Conservation (phyloP, 35 echinoderm and acorn worm species). For the Acanthaster planci region DNA sequence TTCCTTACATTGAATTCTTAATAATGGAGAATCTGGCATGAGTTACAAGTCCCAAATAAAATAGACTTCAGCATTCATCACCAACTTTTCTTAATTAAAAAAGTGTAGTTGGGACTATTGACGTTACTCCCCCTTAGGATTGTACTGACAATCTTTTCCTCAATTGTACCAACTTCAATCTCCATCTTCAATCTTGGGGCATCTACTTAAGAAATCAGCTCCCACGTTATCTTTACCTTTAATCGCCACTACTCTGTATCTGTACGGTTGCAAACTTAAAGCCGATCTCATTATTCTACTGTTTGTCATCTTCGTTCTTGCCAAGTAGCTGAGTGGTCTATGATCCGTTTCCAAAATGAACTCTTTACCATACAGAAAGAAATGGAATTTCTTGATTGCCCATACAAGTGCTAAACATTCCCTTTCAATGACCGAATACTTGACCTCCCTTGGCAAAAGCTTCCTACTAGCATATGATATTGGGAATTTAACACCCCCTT, state of each 20-base stretch:
- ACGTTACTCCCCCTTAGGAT: too few relatives aligned
- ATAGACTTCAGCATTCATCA: too few relatives aligned
- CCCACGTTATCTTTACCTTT: conserved; percentile 50
- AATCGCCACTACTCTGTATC: conserved; percentile 34
- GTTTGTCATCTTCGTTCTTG: conserved; percentile 45
- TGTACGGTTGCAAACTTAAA: conserved; percentile 40
- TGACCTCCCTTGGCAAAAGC: conserved; percentile 36
- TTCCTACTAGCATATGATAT: conserved; percentile 63
- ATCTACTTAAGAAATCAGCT: conserved; percentile 36
- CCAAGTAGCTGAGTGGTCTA: conserved; percentile 20
- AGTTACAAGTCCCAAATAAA: too few relatives aligned
- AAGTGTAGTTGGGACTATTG: too few relatives aligned
- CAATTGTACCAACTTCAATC: too few relatives aligned
- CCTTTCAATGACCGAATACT: conserved; percentile 32
- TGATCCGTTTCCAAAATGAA: conserved; percentile 48
- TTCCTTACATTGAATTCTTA: too few relatives aligned
- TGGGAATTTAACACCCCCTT: conserved; percentile 35
- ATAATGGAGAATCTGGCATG: too few relatives aligned
- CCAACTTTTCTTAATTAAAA: too few relatives aligned
- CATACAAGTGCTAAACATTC: conserved; percentile 51
- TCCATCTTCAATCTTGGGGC: neutral
- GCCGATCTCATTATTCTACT: conserved; percentile 61
- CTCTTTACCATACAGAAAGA: conserved; percentile 54
- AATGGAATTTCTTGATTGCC: conserved; percentile 36
- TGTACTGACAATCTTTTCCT: too few relatives aligned